Evolutionary conservation across 2,113 vertebrate genomes (phyloP).

Genomic region (Sebastes fasciatus): DNA sequence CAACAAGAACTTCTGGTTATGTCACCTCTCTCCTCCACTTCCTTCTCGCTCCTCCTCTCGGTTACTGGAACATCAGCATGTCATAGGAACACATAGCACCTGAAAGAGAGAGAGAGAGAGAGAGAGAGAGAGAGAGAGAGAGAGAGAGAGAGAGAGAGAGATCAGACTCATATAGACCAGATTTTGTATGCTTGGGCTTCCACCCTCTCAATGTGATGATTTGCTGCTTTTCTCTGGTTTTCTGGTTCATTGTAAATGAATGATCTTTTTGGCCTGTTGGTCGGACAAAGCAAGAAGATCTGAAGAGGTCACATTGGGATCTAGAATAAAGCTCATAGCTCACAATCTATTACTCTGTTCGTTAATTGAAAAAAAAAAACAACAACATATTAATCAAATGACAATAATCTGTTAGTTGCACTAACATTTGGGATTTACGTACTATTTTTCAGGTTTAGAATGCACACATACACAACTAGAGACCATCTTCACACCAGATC

Average conservation of each 20-base stretch:
- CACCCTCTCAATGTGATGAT: not conserved
- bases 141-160: conserved; percentile 12
- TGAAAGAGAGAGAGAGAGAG: conserved; percentile 22
- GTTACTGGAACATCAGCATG: not conserved
- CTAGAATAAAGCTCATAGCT: not conserved
- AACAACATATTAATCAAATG: not conserved
- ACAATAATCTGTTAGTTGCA: no score
- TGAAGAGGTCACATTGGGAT: not conserved
- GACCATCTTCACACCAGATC: no score
- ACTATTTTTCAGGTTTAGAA: no score
- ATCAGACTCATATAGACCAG: not conserved
- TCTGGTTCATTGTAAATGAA: not conserved
- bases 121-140: conserved; percentile 18
- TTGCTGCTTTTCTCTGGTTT: not conserved
- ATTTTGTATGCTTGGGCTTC: not conserved
- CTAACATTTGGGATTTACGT: no score
- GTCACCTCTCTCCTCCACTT: not conserved
- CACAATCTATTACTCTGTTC: not conserved
- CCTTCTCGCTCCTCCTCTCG: not conserved
- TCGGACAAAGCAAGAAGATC: not conserved
- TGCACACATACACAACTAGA: no score
- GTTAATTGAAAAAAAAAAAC: not conserved
- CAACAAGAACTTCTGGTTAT: not conserved
- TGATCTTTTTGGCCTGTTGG: not conserved
- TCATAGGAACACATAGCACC: conserved; percentile 4